Base-by-base conservation (phyloP, 2,113 vertebrate species). In the Columba janthina region DNA sequence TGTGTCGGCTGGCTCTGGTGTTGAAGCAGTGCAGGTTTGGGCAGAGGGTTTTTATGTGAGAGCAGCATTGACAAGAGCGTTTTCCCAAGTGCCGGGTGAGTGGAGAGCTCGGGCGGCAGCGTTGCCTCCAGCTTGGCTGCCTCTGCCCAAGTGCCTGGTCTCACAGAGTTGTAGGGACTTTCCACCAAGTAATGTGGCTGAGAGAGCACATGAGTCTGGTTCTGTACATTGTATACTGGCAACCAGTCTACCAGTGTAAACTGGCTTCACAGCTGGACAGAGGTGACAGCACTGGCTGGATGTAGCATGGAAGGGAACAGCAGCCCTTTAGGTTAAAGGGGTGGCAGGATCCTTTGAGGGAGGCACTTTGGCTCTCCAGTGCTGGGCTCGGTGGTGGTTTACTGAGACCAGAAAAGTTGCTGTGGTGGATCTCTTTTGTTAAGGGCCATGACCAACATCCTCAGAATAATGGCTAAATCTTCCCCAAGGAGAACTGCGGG, bases 171-270 rank as follows among this genome's bases (percentile, higher is more conserved):
- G 9, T 19, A 7, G 42, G 71, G 82, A 24, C 40, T 60, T 53
- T n/a, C 56, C 38, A 4, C 12, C 57, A 4, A 11, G 31, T 17
- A 5, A 1, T 0, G 10, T 1, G 0, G 11, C 60, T 28, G 29
- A n/a, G 20, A 53, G 36, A 54, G 9, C 5, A 0, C 2, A 0
- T 3, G 44, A 36, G 7, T 34, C 40, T 62, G 46, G 9, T 65
- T 66, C 40, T 66, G 62, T 8, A 3, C 3, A 9, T 24, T 32
- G 9, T 4, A 22, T 44, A 0, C 16, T 15, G n/a, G 32, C 67
- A 70, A 1, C 42, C 6, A 3, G 29, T 4, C 18, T 11, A 1
- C 0, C 1, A 5, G 42, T 29, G 40, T 3, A 0, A 10, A 6
- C 9, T 2, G 2, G 29, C 69, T 74, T 17, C 13, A 0, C 3